Evolutionary conservation across 2,888 invertebrate genomes (phyloP).

Genomic region (Eumerus sabulonum): DNA sequence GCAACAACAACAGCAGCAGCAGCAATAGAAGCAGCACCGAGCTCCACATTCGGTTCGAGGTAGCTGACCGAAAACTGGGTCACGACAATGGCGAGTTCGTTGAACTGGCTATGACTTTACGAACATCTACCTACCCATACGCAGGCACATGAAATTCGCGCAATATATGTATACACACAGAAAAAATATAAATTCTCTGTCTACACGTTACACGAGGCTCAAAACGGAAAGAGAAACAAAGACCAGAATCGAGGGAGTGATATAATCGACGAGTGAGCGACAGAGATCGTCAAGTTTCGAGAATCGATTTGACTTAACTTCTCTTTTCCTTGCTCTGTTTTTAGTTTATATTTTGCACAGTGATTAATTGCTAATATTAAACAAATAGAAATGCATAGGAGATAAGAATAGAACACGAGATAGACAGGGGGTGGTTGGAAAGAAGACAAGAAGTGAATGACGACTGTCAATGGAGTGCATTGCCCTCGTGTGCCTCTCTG

Average conservation of each 20-base stretch:
- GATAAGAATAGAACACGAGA: conserved; percentile 37
- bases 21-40: conserved; percentile 70
- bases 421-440: background rate
- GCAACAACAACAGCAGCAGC: conserved; percentile 11
- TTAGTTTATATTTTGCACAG: conserved; percentile 47
- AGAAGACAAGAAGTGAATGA: conserved; percentile 21
- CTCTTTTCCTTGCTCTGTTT: conserved; percentile 22
- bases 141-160: conserved; percentile 23
- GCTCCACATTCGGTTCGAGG: conserved; percentile 78
- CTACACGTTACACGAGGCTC: too few relatives aligned
- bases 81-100: conserved; percentile 80
- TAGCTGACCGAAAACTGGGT: conserved; percentile 79
- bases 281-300: conserved; percentile 47
- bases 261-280: conserved; percentile 20
- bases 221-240: conserved; percentile 1
- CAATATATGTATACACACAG: too few relatives aligned
- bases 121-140: conserved; percentile 40
- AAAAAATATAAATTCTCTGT: conserved; percentile 69
- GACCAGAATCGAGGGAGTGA: conserved; percentile 25
- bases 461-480: conserved; percentile 60
- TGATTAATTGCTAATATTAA: conserved; percentile 59
- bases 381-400: conserved; percentile 45
- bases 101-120: conserved; percentile 77
- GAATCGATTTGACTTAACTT: conserved; percentile 66
- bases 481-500: conserved; percentile 24